These are phyloP conservation scores for Plagiodera versicolora DNA, from an alignment of 2,888 invertebrate species.

Conservation along the genomic window DNA sequence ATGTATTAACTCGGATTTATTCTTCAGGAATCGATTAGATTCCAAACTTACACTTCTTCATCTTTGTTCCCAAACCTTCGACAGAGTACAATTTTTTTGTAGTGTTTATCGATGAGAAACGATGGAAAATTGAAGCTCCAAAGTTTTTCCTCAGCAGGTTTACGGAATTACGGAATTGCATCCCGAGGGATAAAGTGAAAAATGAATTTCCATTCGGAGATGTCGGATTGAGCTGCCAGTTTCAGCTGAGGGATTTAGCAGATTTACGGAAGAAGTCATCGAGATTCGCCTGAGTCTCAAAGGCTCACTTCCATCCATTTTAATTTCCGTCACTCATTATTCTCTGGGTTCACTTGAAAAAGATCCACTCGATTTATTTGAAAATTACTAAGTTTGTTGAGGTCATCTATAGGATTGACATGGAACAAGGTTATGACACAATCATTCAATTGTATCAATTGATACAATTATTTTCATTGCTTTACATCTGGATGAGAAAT, in stretches of 20 bases:
- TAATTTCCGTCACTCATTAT: neutral
- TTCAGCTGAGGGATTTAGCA: neutral
- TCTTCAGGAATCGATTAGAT: too few species aligned
- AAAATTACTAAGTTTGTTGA: too few species aligned
- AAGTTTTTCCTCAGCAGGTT: conserved; percentile 4
- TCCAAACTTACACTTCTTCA: too few species aligned
- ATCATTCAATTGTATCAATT: too few species aligned
- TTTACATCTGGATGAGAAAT: too few species aligned
- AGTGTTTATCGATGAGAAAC: neutral
- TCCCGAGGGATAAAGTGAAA: conserved; percentile 9
- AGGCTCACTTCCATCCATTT: neutral
- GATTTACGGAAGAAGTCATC: neutral
- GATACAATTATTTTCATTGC: too few species aligned
- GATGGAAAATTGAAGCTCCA: neutral
- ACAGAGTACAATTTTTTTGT: neutral
- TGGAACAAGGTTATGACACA: too few species aligned
- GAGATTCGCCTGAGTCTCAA: neutral
- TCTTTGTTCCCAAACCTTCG: too few species aligned
- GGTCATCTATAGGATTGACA: too few species aligned
- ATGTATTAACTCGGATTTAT: too few species aligned
- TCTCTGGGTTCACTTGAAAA: too few species aligned
- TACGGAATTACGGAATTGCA: conserved; percentile 17
- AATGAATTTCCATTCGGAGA: conserved; percentile 12
- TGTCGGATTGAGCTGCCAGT: conserved; percentile 11
- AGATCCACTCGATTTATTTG: too few species aligned